Evolutionary conservation across 1,140 invertebrate species (phyloP), one percentile per base, ranked within the genome.

Genomic region (Hyles euphorbiae): DNA sequence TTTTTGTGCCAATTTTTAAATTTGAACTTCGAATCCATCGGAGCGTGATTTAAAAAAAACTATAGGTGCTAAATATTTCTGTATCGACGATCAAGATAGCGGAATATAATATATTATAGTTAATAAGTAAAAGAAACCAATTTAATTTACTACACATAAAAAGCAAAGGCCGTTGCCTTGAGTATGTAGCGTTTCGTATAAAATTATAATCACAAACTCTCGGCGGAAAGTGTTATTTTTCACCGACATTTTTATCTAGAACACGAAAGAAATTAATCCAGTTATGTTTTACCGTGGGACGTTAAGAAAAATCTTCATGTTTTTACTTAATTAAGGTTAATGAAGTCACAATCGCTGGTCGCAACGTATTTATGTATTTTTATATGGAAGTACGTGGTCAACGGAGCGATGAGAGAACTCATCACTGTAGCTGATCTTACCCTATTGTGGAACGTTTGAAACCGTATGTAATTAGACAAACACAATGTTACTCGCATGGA

Each of bases 291-390:
- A 74, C 73, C 73, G 68, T 78, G 73, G 72, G 74, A 80, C 65
- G 60, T 40, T 54, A 67, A 65, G 43, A 33, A 73, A 69, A 61
- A 69, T 47, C 46, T 22, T 47, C 12, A 22, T 50, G 67, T 56
- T 76, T 70, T 71, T 58, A 76, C 63, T 72, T 85, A 79, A 83
- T 83, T 80, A 83, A 77, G 67, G 66, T 76, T 79, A 85, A 85
- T 85, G 82, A 78, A 83, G 77, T 73, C 72, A 75, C 56, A 50
- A 67, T 61, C 43, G 64, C 34, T 65, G 65, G 61, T 76, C 68
- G 68, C 69, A 56, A 43, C 75, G 70, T 76, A 70, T 77, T 72
- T 68, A 61, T 40, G 62, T 74, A 58, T 78, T 64, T 52, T 70
- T 63, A 67, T 55, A 54, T 60, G 50, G 53, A 63, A 48, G 60